phyloP scores from a whole-genome alignment of 2,888 invertebrate genomes.

The Morpho deidamia region DNA sequence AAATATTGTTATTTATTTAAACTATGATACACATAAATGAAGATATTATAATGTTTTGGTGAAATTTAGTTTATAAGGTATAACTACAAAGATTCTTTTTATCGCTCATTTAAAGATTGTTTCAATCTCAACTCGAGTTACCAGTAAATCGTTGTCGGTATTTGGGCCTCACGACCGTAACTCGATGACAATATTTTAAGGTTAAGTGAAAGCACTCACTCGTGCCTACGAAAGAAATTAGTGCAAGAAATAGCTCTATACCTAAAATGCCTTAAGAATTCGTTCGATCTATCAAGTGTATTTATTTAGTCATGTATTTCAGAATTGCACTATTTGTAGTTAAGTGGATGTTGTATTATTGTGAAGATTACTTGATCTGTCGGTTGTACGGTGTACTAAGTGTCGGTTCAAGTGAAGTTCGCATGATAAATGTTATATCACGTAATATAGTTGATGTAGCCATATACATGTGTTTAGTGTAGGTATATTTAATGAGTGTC shows the following conservation, averaged over 20 bases:
- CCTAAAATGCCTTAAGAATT: conserved; percentile 28
- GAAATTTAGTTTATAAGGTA: no score
- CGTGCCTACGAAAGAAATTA: conserved; percentile 43
- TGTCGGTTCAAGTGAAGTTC: conserved; percentile 27
- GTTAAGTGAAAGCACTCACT: conserved; percentile 28
- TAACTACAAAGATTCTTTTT: no score
- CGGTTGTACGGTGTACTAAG: neutral
- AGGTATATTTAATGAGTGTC: conserved; percentile 49
- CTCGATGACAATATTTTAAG: conserved; percentile 24
- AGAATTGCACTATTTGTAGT: conserved; percentile 41
- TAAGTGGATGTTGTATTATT: conserved; percentile 40
- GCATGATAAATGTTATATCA: conserved; percentile 35
- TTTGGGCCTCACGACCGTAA: conserved; percentile 1
- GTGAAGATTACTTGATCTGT: conserved; percentile 33
- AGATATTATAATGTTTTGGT: no score
- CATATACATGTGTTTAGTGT: conserved; percentile 24
- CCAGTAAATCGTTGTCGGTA: conserved; percentile 6
- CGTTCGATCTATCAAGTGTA: conserved; percentile 33
- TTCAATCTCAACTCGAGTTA: neutral
- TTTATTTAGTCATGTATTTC: conserved; percentile 33
- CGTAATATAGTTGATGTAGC: conserved; percentile 12
- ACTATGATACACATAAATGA: no score
- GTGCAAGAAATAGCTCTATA: conserved; percentile 14
- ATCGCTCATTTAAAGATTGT: no score
- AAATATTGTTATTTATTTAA: no score